Evolutionary conservation across 2,797 vertebrate genomes (phyloP).

Genomic region (Epinephelus coioides): DNA sequence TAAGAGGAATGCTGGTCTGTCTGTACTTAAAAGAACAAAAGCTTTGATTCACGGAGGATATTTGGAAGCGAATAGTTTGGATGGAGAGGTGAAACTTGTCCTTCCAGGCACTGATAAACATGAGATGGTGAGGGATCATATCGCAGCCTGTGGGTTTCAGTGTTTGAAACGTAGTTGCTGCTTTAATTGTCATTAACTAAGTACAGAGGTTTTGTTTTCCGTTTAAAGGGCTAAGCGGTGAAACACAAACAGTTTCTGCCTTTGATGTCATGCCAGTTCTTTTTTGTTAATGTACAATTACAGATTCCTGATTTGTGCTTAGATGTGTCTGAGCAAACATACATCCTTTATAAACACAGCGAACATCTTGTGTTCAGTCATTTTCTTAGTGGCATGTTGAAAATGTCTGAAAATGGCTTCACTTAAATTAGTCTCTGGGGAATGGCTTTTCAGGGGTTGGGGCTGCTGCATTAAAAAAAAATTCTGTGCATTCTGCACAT

Average conservation of each 20-base stretch:
- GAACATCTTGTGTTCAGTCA: constrained; percentile 62
- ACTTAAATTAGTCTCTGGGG: constrained; percentile 81
- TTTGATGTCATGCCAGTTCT: constrained; percentile 44
- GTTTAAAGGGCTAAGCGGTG: constrained; percentile 37
- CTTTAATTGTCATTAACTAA: constrained; percentile 60
- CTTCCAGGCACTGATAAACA: constrained; percentile 56
- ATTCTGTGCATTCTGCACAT: constrained; percentile 82
- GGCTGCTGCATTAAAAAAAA: constrained; percentile 79
- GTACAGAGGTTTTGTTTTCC: constrained; percentile 44
- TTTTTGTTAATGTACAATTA: constrained; percentile 38
- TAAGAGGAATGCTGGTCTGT: constrained; percentile 57
- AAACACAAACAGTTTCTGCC: constrained; percentile 31
- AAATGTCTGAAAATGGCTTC: constrained; percentile 82
- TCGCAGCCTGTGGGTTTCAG: constrained; percentile 52
- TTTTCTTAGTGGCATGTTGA: constrained; percentile 77
- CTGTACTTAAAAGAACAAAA: constrained; percentile 63
- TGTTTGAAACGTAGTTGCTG: constrained; percentile 40
- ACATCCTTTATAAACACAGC: constrained; percentile 45
- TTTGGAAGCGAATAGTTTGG: constrained; percentile 63
- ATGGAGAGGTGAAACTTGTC: constrained; percentile 69
- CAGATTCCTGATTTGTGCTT: constrained; percentile 51
- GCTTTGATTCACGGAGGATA: constrained; percentile 56
- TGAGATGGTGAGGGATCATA: constrained; percentile 63
- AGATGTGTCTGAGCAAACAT: constrained; percentile 49
- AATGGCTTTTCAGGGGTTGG: constrained; percentile 78